These are phyloP conservation scores for Paramormyrops kingsleyae DNA, from an alignment of 2,113 vertebrate species.

Conservation along the genomic window DNA sequence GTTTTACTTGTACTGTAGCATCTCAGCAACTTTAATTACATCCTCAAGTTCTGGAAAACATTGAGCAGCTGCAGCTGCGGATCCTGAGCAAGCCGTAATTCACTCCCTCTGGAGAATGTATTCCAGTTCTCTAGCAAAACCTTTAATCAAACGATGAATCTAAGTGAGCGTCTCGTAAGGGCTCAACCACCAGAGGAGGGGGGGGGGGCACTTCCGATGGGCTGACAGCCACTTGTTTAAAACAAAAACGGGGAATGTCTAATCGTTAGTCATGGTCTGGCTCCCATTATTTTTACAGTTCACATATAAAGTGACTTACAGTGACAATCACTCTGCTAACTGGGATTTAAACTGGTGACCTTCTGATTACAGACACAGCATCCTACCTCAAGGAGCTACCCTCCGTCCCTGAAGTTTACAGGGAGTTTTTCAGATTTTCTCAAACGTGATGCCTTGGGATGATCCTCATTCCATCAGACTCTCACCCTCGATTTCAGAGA, in stretches of 20 bases:
- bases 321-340: background rate
- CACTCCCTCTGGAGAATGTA: background rate
- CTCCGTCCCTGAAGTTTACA: background rate
- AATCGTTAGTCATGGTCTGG: background rate
- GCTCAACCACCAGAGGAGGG: background rate
- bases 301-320: background rate
- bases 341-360: background rate
- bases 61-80: background rate
- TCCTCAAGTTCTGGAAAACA: background rate
- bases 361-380: background rate
- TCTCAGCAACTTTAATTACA: background rate
- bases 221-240: background rate
- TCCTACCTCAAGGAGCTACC: background rate
- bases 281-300: background rate
- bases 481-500: background rate
- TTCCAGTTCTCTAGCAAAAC: background rate
- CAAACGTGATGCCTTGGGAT: background rate
- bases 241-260: background rate
- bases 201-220: background rate
- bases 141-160: background rate
- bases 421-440: background rate
- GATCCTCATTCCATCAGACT: background rate
- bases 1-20: background rate
- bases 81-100: background rate
- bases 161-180: background rate